Conservation (phyloP, 2,113 vertebrate species). For the Archocentrus centrarchus region DNA sequence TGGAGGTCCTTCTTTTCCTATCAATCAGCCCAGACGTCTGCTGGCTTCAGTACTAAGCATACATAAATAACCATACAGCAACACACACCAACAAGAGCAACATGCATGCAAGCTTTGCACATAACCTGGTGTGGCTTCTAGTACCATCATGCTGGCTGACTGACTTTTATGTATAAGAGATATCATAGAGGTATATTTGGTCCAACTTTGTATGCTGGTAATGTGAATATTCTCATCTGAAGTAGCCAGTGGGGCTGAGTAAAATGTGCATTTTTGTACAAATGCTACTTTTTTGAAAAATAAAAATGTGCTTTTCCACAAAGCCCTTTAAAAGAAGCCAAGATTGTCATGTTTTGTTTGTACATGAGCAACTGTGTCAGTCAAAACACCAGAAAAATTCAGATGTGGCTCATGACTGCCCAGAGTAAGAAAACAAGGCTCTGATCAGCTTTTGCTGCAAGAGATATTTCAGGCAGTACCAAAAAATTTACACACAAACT, state of each 20-base stretch:
- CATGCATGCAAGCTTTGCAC: not conserved
- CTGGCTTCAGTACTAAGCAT: conserved; percentile 54
- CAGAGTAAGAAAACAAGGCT: no score
- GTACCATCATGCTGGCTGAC: not conserved
- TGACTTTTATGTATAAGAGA: not conserved
- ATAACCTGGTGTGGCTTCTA: not conserved
- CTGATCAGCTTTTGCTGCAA: not conserved
- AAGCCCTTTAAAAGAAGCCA: no score
- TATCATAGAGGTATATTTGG: not conserved
- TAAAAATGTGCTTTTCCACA: no score
- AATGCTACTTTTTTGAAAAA: not conserved
- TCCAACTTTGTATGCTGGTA: not conserved
- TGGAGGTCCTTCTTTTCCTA: conserved; percentile 55
- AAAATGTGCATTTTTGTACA: no score
- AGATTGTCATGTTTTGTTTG: no score
- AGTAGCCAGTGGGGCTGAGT: not conserved
- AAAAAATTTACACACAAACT: not conserved
- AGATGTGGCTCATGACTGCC: not conserved
- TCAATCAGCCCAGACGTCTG: conserved; percentile 52
- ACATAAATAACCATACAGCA: conserved; percentile 7
- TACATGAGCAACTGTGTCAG: not conserved
- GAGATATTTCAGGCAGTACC: not conserved
- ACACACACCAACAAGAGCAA: conserved; percentile 17
- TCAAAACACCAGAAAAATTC: not conserved
- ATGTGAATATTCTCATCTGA: not conserved